Percentiles rank a stretch among this genome's conserved stretches.
These are phyloP conservation scores for Tiphia femorata DNA, from an alignment of 2,888 invertebrate species.

Conservation along the genomic window DNA sequence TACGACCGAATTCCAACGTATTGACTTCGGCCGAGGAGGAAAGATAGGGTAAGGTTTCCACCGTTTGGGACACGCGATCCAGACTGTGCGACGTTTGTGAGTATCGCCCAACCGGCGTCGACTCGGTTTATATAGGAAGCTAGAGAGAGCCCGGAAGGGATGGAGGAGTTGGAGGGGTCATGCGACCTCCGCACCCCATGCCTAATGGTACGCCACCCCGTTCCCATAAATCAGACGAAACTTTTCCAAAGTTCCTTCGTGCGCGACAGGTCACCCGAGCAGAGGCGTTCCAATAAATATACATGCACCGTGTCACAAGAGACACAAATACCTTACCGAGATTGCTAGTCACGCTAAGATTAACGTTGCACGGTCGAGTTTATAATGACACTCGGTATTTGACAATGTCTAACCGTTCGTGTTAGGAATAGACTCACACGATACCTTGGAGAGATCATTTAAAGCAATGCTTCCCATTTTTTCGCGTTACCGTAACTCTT, in stretches of 20 bases:
- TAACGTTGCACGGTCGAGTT: too few species aligned
- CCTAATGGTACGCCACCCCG: conserved; percentile 40
- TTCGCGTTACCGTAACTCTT: too few species aligned
- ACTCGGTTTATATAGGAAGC: conserved; percentile 52
- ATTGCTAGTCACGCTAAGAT: background rate
- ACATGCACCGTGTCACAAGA: background rate
- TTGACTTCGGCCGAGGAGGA: conserved; percentile 52
- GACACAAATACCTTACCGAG: background rate
- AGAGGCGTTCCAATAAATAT: conserved; percentile 15
- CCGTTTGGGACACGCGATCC: conserved; percentile 62
- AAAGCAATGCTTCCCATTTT: too few species aligned
- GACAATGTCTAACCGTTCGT: too few species aligned
- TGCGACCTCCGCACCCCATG: conserved; percentile 45
- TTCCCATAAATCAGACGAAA: conserved; percentile 44
- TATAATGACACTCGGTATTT: too few species aligned
- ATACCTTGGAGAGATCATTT: too few species aligned
- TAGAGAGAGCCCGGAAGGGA: conserved; percentile 47
- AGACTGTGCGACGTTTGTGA: conserved; percentile 57
- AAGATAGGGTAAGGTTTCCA: conserved; percentile 46
- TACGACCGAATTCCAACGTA: conserved; percentile 42
- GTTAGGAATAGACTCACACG: too few species aligned
- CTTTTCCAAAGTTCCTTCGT: conserved; percentile 29
- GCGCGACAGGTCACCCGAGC: conserved; percentile 19
- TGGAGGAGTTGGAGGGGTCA: conserved; percentile 34
- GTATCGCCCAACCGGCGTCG: conserved; percentile 60